Evolutionary conservation across 2,113 vertebrate species (phyloP), one percentile per base, ranked within the genome.

Genomic region (Crotalus viridis): DNA sequence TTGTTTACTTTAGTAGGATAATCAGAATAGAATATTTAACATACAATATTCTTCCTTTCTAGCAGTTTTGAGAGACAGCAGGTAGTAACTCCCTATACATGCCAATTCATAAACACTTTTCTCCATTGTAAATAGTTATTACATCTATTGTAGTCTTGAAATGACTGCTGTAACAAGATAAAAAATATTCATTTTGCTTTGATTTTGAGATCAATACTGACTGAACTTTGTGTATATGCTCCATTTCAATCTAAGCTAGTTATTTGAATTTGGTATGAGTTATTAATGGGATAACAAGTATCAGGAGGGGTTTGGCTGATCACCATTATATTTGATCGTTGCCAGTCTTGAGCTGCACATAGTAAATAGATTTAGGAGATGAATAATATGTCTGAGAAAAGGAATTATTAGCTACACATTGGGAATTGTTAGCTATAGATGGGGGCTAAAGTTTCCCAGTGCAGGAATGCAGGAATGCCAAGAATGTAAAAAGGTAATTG

Each of bases 1-100:
- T 94, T 96, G 91, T 93, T 94, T 95, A 91, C 93, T 19, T 33
- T 81, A 7, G 74, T 43, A 81, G 74, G 17, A 81, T 81, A 81
- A 3, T 39, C 33, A 81, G 69, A 81, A 81, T 81, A 19, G 17
- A 33, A 81, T 81, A 55, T 91, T 93, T 94, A 9, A 33, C 55
- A 95, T 43, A 21, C 96, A 94, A 94, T 59, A 92, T 17, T 28
- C 48, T 51, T n/a, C 24, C 17, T 91, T 48, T 13, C 52, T 28
- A 48, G 24, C 43, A 10, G 48, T 28, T 28, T 91, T 55, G 85
- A 12, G 54, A n/a, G 39, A 17, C 8, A 48, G 54, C 57, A 86
- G 43, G 26, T 54, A 28, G n/a, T 56, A 24, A 43, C 8, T 17
- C 1, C 33, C 39, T 24, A 46, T 85, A 9, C 3, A 17, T 43